Evolutionary conservation across 2,113 vertebrate genomes (phyloP), one percentile per base, ranked within the genome.

Genomic region (Festucalex cinctus): DNA sequence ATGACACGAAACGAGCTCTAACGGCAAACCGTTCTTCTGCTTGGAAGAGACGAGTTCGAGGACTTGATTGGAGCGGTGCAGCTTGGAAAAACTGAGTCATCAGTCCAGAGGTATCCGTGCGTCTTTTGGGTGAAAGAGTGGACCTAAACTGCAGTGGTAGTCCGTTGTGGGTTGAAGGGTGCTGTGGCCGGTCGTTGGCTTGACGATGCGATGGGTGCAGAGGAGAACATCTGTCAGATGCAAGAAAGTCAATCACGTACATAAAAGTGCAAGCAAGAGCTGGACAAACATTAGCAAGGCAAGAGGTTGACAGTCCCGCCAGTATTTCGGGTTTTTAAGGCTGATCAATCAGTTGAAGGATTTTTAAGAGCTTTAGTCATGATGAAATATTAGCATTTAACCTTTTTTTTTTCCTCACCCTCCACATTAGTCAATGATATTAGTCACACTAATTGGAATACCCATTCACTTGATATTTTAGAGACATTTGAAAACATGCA

Each of bases 1-100:
- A 86, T 1, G 51, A 61, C 0, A 70, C 71, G 62, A 88, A 64
- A 19, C 66, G 35, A 57, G 3, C 20, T 70, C 79, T 53, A 1
- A 49, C 10, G 1, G 69, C 32, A 5, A 65, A 35, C 17, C 0
- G 69, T 4, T 58, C 46, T 20, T 28, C 13, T 9, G n/a, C 36
- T 41, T 54, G 54, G 17, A 57, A 60, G 35, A 2, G 61, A 39
- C 35, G 12, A 1, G 43, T 59, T 17, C 0, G 44, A 16, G n/a
- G 43, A 51, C 36, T 22, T 0, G 37, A 19, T 57, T 32, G 72
- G 8, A 70, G 41, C 3, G 46, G 35, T 22, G 26, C 51, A 10
- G 57, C 58, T 9, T 1, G 5, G 13, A 26, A 28, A 53, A 70
- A 57, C 0, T 59, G 68, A 26, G 37, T 3, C 3, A 8, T 64